phyloP scores from a whole-genome alignment of 2,113 vertebrate species.

The Tetrao urogallus region DNA sequence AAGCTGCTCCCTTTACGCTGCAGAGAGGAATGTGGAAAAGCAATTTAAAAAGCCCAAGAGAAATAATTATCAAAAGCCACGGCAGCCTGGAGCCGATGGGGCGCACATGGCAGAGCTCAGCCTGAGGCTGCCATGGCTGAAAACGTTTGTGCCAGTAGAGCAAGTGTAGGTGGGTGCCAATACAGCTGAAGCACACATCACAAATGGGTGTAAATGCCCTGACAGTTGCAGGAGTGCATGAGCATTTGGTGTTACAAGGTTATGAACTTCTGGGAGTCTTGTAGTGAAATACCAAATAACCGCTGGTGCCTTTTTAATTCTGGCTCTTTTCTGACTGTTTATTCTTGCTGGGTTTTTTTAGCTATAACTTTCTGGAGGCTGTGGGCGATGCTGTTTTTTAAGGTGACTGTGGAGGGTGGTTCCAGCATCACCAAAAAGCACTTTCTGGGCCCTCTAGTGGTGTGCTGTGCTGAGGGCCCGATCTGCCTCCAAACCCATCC shows the following conservation, averaged over 20 bases:
- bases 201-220: fast-evolving
- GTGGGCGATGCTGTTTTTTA: neutral
- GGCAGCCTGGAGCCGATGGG: neutral
- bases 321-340: neutral
- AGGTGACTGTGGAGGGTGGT: fast-evolving
- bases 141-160: neutral
- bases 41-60: neutral
- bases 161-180: neutral
- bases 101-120: neutral
- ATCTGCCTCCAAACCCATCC: neutral
- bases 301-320: neutral
- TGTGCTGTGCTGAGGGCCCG: neutral
- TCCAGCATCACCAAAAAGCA: neutral
- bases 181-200: fast-evolving
- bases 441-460: constrained; percentile 42
- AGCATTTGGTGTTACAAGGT: neutral
- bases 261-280: neutral
- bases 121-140: neutral
- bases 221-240: fast-evolving
- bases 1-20: neutral
- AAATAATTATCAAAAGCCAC: neutral
- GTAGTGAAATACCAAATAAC: neutral
- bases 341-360: neutral
- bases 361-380: fast-evolving
- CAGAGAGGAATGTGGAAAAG: neutral